phyloP scores from a whole-genome alignment of 2,888 invertebrate species.

The Ophion obscuratus region DNA sequence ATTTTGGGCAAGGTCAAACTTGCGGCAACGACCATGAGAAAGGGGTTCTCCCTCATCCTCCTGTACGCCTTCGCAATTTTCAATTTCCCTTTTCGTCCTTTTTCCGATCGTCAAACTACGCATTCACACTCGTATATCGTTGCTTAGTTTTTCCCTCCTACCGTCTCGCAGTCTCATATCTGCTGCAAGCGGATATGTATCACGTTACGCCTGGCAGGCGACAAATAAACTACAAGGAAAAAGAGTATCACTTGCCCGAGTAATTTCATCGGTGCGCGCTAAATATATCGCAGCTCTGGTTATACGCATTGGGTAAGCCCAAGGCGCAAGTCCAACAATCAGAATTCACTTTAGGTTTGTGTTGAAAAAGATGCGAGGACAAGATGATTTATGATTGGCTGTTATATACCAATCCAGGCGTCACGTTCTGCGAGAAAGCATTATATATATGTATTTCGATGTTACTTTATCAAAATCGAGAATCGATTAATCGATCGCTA shows the following conservation, averaged over 20 bases:
- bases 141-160: neutral
- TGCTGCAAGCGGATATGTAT: neutral
- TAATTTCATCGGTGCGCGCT: slow-evolving; percentile 22
- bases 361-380: too few species aligned
- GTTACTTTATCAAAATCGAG: too few species aligned
- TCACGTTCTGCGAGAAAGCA: too few species aligned
- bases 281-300: slow-evolving; percentile 37
- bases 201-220: neutral
- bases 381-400: too few species aligned
- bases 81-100: neutral
- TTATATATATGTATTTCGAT: too few species aligned
- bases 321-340: too few species aligned
- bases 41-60: slow-evolving; percentile 40
- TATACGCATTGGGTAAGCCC: slow-evolving; percentile 22
- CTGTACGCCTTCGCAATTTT: neutral
- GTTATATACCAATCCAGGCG: too few species aligned
- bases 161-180: neutral
- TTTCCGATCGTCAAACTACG: neutral
- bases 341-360: too few species aligned
- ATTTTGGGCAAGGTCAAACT: slow-evolving; percentile 14
- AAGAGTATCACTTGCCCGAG: neutral
- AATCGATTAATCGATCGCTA: too few species aligned
- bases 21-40: slow-evolving; percentile 20
- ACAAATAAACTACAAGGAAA: neutral
- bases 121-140: neutral